phyloP scores from a whole-genome alignment of 2,888 invertebrate species.

The Rhamphomyia laevipes region DNA sequence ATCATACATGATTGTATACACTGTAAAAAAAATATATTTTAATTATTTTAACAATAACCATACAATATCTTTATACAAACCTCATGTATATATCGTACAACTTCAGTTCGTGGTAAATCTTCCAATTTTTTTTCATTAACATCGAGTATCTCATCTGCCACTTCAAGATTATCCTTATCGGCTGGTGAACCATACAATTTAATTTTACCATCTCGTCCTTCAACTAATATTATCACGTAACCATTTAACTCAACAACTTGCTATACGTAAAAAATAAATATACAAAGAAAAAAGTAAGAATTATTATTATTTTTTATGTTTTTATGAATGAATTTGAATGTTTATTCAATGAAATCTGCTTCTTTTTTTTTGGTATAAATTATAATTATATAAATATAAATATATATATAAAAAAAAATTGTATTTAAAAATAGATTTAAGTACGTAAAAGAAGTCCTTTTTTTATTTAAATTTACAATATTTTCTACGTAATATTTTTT shows the following conservation, averaged over 20 bases:
- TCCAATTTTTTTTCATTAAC: constrained; percentile 90
- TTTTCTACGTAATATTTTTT: too few species aligned
- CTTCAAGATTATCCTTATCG: constrained; percentile 85
- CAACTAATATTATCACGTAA: constrained; percentile 88
- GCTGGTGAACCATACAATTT: constrained; percentile 89
- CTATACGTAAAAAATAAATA: constrained; percentile 19
- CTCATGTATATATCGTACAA: constrained; percentile 91
- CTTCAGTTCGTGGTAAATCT: constrained; percentile 83
- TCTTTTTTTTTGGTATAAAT: background rate
- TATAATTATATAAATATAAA: background rate
- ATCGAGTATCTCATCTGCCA: constrained; percentile 95
- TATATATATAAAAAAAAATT: too few species aligned
- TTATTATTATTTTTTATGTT: background rate
- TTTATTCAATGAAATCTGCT: background rate
- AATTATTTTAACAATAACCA: background rate
- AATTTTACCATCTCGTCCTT: constrained; percentile 87
- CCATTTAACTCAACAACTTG: constrained; percentile 81
- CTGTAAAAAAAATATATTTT: constrained; percentile 47
- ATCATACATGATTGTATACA: constrained; percentile 93
- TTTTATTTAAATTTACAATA: too few species aligned
- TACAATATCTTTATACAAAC: constrained; percentile 41
- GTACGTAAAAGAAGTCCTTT: too few species aligned
- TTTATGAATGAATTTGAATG: background rate
- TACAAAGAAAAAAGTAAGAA: background rate
- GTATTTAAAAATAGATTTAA: too few species aligned